Evolutionary conservation across 2,113 vertebrate genomes (phyloP).

Genomic region (Lagopus muta): DNA sequence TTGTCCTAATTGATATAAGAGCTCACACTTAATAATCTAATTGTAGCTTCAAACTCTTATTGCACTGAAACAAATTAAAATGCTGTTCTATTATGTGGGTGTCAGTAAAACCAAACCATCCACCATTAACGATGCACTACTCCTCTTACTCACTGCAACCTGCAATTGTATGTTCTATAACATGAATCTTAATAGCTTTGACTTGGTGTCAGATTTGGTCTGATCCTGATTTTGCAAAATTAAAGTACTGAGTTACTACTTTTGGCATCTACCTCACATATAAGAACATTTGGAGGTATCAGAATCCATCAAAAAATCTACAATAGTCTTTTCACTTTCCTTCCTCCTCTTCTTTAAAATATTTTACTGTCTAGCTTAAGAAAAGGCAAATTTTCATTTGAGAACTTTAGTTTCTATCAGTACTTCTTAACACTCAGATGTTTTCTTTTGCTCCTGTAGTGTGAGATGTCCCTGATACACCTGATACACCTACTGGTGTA

Average conservation of each 20-base stretch:
- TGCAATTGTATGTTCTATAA: background rate
- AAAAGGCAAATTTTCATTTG: background rate
- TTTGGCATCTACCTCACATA: background rate
- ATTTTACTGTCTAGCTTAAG: background rate
- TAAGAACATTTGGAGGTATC: background rate
- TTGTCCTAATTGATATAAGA: background rate
- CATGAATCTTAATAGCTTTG: background rate
- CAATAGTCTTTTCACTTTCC: background rate
- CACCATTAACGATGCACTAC: background rate
- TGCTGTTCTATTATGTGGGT: background rate
- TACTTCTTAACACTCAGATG: background rate
- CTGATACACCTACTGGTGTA: too few relatives aligned
- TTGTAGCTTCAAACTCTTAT: background rate
- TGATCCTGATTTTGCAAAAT: background rate
- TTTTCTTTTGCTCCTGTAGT: background rate
- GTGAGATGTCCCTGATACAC: background rate
- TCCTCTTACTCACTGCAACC: fast-evolving
- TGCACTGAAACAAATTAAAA: background rate
- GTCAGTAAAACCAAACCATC: background rate
- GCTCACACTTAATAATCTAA: background rate
- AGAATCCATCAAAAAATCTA: background rate
- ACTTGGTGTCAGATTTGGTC: background rate
- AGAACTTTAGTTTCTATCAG: background rate
- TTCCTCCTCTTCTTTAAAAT: background rate
- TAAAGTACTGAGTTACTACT: background rate